Percentiles rank a stretch among this genome's conserved stretches.
Evolutionary conservation across 2,113 vertebrate species (phyloP).

Genomic region (Aphelocoma coerulescens): DNA sequence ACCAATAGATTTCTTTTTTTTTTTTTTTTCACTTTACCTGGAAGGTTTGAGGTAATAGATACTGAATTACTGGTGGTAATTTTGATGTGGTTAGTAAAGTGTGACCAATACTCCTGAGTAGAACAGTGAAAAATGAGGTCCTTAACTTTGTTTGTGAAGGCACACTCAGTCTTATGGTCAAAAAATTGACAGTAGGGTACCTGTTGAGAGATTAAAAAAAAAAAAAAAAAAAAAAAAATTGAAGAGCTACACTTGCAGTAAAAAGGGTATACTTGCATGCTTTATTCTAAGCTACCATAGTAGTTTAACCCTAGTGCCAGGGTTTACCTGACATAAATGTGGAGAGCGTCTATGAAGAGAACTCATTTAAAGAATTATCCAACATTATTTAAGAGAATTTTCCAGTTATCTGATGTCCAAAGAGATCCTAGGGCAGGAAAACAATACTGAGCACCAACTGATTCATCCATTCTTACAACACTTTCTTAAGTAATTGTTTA

Average conservation of each 20-base stretch:
- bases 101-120: background rate
- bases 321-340: background rate
- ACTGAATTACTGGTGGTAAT: background rate
- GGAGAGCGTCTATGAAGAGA: background rate
- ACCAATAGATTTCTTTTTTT: background rate
- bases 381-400: background rate
- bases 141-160: background rate
- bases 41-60: background rate
- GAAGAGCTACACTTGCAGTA: background rate
- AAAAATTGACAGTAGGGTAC: background rate
- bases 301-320: background rate
- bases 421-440: background rate
- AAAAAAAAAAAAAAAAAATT: background rate
- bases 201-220: background rate
- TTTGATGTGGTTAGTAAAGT: background rate
- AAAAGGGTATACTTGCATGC: rapidly evolving
- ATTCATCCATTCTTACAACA: background rate
- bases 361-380: background rate
- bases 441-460: background rate
- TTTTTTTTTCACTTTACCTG: background rate
- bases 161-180: rapidly evolving
- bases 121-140: background rate
- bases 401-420: background rate
- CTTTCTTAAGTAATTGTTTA: background rate
- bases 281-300: background rate